phyloP scores from a whole-genome alignment of 1,140 invertebrate species.

The Pseudomyrmex pallidus region DNA sequence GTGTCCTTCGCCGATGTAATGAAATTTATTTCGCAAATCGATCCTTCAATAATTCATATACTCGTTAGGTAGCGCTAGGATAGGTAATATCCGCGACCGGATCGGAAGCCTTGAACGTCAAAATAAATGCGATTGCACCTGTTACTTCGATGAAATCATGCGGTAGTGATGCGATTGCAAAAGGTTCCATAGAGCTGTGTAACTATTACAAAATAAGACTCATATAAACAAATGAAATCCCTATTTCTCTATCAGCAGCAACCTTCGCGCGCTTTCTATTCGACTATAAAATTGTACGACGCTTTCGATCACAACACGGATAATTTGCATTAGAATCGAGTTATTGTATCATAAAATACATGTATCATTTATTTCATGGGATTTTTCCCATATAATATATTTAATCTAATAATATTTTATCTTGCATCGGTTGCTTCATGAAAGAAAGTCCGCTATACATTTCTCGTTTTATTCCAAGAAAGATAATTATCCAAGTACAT shows the following conservation, averaged over 20 bases:
- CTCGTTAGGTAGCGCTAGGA: not conserved
- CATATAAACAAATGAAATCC: conserved; percentile 10
- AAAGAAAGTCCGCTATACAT: not conserved
- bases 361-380: not conserved
- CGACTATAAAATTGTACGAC: conserved; percentile 10
- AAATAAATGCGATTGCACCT: conserved; percentile 50
- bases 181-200: not conserved
- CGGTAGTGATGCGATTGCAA: conserved; percentile 24
- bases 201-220: not conserved
- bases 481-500: not conserved
- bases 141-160: conserved; percentile 32
- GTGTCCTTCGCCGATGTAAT: conserved; percentile 19
- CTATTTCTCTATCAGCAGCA: conserved; percentile 20
- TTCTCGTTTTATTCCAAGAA: not conserved
- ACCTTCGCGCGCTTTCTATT: conserved; percentile 54
- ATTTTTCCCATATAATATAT: too few relatives aligned
- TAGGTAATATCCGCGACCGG: conserved; percentile 17
- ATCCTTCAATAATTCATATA: conserved; percentile 45
- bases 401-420: too few relatives aligned
- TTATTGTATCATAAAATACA: not conserved
- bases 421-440: not conserved
- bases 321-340: conserved; percentile 1
- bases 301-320: not conserved
- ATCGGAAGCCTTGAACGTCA: conserved; percentile 37
- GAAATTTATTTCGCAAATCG: conserved; percentile 53